These are phyloP conservation scores for Syrphus vitripennis DNA, from an alignment of 2,888 invertebrate genomes.

Conservation along the genomic window DNA sequence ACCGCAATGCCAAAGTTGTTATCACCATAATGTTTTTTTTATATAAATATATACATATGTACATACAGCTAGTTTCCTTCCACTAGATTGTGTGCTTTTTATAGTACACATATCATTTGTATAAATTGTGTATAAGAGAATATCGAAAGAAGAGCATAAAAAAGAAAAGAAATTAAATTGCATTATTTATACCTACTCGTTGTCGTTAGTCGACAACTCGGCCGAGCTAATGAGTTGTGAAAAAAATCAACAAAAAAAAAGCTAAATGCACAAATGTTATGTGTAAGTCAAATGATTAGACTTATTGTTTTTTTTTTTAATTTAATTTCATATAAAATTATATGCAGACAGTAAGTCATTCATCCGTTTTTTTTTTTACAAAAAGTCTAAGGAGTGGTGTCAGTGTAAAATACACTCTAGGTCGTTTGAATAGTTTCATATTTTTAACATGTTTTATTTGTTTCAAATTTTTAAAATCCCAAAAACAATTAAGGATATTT, in stretches of 20 bases:
- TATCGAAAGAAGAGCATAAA: background rate
- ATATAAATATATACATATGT: background rate
- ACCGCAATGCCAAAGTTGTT: slow-evolving; percentile 8
- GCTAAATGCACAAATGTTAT: no score
- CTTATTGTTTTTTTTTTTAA: background rate
- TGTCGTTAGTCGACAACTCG: background rate
- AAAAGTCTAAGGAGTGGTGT: background rate
- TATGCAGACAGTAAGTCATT: background rate
- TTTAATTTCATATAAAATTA: background rate
- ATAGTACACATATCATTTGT: background rate
- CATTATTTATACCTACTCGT: background rate
- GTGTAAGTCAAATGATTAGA: background rate
- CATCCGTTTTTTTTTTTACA: background rate
- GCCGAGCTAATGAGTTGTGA: background rate
- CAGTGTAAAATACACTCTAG: background rate
- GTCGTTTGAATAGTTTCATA: background rate
- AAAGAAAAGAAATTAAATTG: background rate
- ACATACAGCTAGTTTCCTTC: background rate
- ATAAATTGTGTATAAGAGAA: background rate
- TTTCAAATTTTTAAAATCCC: background rate
- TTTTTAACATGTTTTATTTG: background rate
- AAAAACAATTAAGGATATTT: background rate
- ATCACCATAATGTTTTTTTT: slow-evolving; percentile 29
- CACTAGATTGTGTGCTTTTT: background rate
- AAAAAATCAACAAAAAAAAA: no score